phyloP scores from a whole-genome alignment of 2,888 invertebrate genomes.

The Sarcophaga variegata region DNA sequence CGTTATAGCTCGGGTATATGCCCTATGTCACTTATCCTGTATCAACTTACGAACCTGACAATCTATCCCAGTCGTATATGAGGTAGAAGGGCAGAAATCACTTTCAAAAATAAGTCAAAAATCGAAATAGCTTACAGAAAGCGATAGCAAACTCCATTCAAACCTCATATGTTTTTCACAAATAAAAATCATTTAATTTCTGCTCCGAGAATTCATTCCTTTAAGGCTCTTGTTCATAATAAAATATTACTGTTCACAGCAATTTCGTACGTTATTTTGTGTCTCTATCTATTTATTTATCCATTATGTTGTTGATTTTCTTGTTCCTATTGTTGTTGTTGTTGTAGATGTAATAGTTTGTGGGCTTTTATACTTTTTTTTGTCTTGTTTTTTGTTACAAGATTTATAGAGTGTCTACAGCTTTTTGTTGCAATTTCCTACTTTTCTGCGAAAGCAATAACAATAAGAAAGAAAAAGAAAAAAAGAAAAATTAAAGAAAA shows the following conservation, averaged over 20 bases:
- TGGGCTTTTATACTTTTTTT: neutral
- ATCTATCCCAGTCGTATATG: too few species aligned
- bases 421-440: constrained; percentile 65
- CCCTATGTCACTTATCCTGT: too few species aligned
- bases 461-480: neutral
- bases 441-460: constrained; percentile 40
- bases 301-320: constrained; percentile 34
- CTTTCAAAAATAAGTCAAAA: too few species aligned
- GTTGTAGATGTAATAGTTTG: neutral
- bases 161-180: too few species aligned
- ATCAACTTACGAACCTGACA: too few species aligned
- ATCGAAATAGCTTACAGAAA: too few species aligned
- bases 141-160: too few species aligned
- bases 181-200: neutral
- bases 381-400: constrained; percentile 31
- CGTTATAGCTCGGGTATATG: too few species aligned
- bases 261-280: constrained; percentile 61
- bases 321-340: neutral
- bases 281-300: constrained; percentile 62
- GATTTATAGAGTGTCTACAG: constrained; percentile 57
- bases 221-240: constrained; percentile 32
- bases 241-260: constrained; percentile 38
- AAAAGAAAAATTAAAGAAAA: neutral
- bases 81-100: too few species aligned
- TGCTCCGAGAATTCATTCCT: constrained; percentile 4